Evolutionary conservation across 2,888 invertebrate species (phyloP), one percentile per base, ranked within the genome.

Genomic region (Lycia hirtaria): DNA sequence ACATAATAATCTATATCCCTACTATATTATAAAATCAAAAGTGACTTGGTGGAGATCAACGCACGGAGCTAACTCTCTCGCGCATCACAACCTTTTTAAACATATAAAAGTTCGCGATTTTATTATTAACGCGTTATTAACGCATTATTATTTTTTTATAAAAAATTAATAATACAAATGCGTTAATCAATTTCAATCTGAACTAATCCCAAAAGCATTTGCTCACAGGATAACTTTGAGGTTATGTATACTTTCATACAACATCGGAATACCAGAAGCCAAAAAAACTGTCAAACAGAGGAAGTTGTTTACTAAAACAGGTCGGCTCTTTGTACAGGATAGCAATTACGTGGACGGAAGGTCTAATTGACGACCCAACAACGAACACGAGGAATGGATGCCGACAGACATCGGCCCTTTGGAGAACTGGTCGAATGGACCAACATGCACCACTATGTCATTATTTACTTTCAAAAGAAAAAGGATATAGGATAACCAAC

Each of bases 321-420:
- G 49, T 35, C 44, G 62, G 68, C 56, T 64, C 69, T 73, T 76
- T 64, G 62, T 58, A 59, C 47, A 52, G 55, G 58, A 60, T 62
- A 67, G 68, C 73, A 80, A 80, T 81, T 78, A 80, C 60, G 53
- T 60, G 67, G 69, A 72, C 67, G 64, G 72, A 71, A 76, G 73
- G 62, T 78, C 76, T 80, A 83, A 83, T 79, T 75, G 75, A 74
- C 71, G 69, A 73, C 60, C 71, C 69, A 73, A 76, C 66, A 73
- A 45, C 45, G 22, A 45, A 45, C 51, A 69, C 57, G 53, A 59
- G 43, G 57, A 68, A 61, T 63, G 65, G 60, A 54, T 64, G 50
- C 62, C 63, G 7, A 24, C 30, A 32, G 24, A 6, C 32, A 26
- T 43, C 12, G 19, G 37, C 4, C 37, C 10, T 37, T 45, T 30